phyloP scores from a whole-genome alignment of 2,797 vertebrate genomes.

The Notoglanidium macrostoma region DNA sequence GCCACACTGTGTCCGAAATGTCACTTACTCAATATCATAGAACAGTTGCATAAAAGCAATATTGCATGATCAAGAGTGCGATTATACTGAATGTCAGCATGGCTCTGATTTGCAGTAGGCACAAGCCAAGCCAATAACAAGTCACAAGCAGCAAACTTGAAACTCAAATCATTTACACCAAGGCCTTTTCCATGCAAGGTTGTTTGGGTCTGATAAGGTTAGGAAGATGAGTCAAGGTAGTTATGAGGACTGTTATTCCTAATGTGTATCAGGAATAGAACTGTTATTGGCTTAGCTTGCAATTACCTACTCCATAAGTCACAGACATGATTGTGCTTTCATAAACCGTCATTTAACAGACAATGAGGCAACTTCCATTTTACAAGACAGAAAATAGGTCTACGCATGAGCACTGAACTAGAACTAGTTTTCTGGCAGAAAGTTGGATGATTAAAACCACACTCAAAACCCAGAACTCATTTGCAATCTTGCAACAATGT shows the following conservation, averaged over 20 bases:
- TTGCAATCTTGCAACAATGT: neutral
- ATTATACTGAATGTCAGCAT: neutral
- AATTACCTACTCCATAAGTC: slow-evolving; percentile 18
- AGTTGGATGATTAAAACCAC: slow-evolving; percentile 20
- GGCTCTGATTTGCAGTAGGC: neutral
- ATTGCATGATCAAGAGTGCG: neutral
- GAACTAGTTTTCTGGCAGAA: slow-evolving; percentile 22
- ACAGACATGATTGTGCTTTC: neutral
- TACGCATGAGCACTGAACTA: slow-evolving; percentile 3
- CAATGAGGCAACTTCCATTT: slow-evolving; percentile 9
- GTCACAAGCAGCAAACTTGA: neutral
- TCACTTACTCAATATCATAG: neutral
- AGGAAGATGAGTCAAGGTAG: neutral
- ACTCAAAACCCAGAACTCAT: slow-evolving; percentile 5
- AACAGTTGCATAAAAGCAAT: neutral
- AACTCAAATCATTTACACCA: neutral
- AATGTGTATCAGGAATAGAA: neutral
- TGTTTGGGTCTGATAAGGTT: neutral
- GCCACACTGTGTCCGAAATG: neutral
- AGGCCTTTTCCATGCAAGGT: neutral
- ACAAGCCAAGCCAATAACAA: neutral
- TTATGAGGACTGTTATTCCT: slow-evolving; percentile 10
- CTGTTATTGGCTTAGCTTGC: slow-evolving; percentile 4
- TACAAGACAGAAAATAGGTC: slow-evolving; percentile 1
- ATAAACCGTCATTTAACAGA: slow-evolving; percentile 16